phyloP scores from a whole-genome alignment of 2,888 invertebrate genomes.

The Dryobota labecula region DNA sequence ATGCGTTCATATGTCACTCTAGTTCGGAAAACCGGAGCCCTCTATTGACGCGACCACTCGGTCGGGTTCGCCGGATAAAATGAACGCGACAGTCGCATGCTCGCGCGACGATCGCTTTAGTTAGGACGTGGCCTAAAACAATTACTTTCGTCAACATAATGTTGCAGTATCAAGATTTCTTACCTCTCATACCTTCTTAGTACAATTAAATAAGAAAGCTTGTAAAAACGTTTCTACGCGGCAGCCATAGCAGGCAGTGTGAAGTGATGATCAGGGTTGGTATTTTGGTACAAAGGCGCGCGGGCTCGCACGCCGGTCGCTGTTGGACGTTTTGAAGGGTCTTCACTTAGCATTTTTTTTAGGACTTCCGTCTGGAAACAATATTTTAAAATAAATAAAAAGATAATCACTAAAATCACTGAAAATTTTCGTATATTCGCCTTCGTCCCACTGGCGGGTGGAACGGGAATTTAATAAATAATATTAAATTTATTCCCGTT shows the following conservation, averaged over 20 bases:
- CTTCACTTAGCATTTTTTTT: constrained; percentile 93
- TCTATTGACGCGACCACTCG: background rate
- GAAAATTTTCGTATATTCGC: no score
- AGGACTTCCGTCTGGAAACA: constrained; percentile 92
- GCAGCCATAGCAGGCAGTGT: constrained; percentile 80
- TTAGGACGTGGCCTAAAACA: background rate
- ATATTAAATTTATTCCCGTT: no score
- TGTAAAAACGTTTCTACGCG: constrained; percentile 24
- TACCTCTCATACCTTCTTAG: constrained; percentile 1
- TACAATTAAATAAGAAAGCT: background rate
- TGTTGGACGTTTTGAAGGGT: constrained; percentile 94
- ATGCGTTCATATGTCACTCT: background rate
- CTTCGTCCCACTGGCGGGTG: no score
- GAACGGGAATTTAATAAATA: no score
- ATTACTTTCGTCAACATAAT: background rate
- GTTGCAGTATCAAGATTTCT: background rate
- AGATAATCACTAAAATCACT: no score
- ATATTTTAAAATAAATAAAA: no score
- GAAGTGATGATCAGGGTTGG: constrained; percentile 88
- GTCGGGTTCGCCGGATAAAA: background rate
- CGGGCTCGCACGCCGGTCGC: constrained; percentile 93
- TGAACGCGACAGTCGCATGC: no score
- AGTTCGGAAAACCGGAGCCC: background rate
- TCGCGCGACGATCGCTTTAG: background rate
- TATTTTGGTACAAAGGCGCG: constrained; percentile 90